Percentiles rank a stretch among this genome's conserved stretches.
Conservation (phyloP, 2,113 vertebrate species). For the Cyprinodon variegatus region DNA sequence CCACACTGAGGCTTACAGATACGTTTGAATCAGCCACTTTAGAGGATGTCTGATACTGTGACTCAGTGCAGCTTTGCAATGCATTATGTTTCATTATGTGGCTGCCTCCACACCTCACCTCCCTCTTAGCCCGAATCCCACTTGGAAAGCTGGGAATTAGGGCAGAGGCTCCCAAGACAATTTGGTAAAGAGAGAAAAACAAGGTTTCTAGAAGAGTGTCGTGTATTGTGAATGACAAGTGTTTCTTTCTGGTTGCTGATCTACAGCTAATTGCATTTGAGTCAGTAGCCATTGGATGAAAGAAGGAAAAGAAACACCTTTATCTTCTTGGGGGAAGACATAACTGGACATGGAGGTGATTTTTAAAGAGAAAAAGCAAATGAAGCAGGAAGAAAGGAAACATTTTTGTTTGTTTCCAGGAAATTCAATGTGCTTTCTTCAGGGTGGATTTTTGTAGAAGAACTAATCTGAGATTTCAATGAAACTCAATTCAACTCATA, state of each 20-base stretch:
- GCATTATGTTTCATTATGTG: conserved; percentile 61
- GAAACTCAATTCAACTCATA: conserved; percentile 18
- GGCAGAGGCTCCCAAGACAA: conserved; percentile 68
- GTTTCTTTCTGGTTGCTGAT: conserved; percentile 28
- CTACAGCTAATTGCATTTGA: conserved; percentile 58
- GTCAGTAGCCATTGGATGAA: conserved; percentile 56
- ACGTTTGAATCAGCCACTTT: conserved; percentile 24
- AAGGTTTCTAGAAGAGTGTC: conserved; percentile 64
- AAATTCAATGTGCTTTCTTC: conserved; percentile 11
- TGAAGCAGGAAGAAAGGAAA: neutral
- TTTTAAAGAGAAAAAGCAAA: neutral
- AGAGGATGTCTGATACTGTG: conserved; percentile 46
- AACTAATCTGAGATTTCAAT: conserved; percentile 22
- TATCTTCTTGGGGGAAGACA: neutral
- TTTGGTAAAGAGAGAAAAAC: conserved; percentile 66
- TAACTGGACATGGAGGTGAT: conserved; percentile 8
- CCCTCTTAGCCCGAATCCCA: conserved; percentile 70
- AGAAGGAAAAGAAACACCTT: neutral
- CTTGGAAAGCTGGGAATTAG: conserved; percentile 73
- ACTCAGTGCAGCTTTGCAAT: conserved; percentile 53
- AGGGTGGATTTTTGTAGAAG: conserved; percentile 4
- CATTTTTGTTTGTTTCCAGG: neutral
- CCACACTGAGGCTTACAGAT: conserved; percentile 13
- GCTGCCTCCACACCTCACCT: conserved; percentile 67
- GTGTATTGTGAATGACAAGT: conserved; percentile 50